Conservation (phyloP, 2,797 vertebrate species). For the Rhodeus uyekii region DNA sequence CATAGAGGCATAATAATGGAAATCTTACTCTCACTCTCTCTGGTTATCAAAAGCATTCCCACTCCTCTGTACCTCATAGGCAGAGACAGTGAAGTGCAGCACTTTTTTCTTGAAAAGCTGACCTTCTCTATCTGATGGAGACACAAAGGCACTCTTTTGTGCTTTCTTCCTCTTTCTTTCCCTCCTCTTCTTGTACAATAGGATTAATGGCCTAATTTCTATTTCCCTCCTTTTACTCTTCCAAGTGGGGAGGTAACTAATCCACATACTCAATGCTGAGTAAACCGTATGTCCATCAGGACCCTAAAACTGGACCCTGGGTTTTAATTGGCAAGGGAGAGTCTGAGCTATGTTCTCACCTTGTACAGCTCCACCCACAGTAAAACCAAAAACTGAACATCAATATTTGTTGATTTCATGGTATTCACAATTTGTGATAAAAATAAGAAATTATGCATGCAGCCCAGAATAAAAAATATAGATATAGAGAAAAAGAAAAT, state of each 20-base stretch:
- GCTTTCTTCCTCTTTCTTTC: slow-evolving; percentile 38
- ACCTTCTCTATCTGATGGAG: slow-evolving; percentile 51
- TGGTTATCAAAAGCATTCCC: slow-evolving; percentile 39
- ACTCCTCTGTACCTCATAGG: slow-evolving; percentile 31
- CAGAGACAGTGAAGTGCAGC: slow-evolving; percentile 4
- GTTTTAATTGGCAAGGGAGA: slow-evolving; percentile 23
- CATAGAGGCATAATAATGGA: slow-evolving; percentile 30
- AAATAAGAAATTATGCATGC: not conserved
- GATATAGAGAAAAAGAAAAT: slow-evolving; percentile 24
- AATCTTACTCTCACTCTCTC: slow-evolving; percentile 14
- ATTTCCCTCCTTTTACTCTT: slow-evolving; percentile 64
- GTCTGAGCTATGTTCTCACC: not conserved
- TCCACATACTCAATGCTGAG: slow-evolving; percentile 64
- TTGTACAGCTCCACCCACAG: not conserved
- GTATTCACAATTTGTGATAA: not conserved
- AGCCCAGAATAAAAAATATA: slow-evolving; percentile 7
- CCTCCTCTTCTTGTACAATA: slow-evolving; percentile 64
- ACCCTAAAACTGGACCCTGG: slow-evolving; percentile 21
- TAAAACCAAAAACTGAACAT: not conserved
- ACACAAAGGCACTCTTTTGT: slow-evolving; percentile 42
- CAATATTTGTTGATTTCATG: not conserved
- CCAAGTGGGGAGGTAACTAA: slow-evolving; percentile 70
- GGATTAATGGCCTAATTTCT: slow-evolving; percentile 74
- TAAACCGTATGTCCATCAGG: slow-evolving; percentile 30
- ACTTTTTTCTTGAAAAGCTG: slow-evolving; percentile 46